Evolutionary conservation across 2,113 vertebrate species (phyloP).

Genomic region (Mirounga angustirostris): DNA sequence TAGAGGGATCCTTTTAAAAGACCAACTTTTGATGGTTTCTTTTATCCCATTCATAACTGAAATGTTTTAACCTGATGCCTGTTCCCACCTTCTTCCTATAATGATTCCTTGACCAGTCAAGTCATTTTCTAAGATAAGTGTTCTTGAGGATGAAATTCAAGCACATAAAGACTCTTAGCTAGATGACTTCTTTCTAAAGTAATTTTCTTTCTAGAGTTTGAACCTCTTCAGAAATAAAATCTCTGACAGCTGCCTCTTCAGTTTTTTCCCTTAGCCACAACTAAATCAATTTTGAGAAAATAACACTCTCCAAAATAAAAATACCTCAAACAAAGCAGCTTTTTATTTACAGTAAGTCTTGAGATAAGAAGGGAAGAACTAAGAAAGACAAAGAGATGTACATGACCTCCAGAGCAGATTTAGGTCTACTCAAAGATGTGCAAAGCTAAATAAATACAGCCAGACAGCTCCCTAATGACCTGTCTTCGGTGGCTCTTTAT

Average conservation of each 20-base stretch:
- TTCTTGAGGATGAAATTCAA: conserved; percentile 71
- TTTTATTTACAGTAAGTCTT: conserved; percentile 34
- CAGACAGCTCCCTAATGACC: background rate
- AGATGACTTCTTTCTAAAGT: conserved; percentile 48
- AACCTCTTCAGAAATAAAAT: conserved; percentile 70
- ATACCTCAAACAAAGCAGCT: conserved; percentile 10
- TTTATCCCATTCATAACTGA: background rate
- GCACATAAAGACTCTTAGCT: conserved; percentile 60
- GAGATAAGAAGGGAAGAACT: conserved; percentile 1
- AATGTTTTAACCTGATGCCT: conserved; percentile 30
- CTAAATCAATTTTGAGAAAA: conserved; percentile 55
- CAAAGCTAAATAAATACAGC: background rate
- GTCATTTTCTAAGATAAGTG: conserved; percentile 59
- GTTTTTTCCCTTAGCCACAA: conserved; percentile 37
- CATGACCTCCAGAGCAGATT: background rate
- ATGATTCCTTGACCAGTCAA: conserved; percentile 56
- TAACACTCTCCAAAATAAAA: conserved; percentile 60
- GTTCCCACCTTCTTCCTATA: conserved; percentile 45
- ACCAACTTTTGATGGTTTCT: background rate
- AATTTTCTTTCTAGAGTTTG: conserved; percentile 63
- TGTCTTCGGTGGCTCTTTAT: conserved; percentile 3
- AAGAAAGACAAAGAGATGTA: background rate
- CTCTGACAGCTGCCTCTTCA: conserved; percentile 57
- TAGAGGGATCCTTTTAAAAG: conserved; percentile 12
- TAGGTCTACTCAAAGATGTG: background rate